Base-by-base conservation (phyloP, 2,888 invertebrate genomes). In the Pyrocoelia pectoralis region DNA sequence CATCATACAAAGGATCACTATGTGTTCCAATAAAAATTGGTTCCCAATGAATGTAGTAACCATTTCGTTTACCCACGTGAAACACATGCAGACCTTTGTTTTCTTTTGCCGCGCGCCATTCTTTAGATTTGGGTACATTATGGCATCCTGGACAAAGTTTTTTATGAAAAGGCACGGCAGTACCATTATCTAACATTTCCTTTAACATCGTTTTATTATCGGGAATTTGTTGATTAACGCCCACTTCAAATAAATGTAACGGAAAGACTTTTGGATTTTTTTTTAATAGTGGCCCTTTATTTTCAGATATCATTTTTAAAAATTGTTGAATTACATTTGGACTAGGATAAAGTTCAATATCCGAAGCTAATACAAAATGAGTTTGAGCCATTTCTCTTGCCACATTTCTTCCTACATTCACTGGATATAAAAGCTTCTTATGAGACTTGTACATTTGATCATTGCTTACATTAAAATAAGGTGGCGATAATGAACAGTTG, bases 21-120 rank as follows among this genome's bases (percentile, higher is more conserved):
- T 95, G 91, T 0, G 95, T 95, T 13, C 96, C 95, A 64, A 97
- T 94, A 76, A 92, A 96, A 72, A 96, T 95, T 8, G 96, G 96
- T 82, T 96, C 96, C 96, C 96, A 96, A 79, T 93, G 92, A 24
- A 91, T 85, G 78, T 87, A 92, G 73, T 88, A 87, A 10, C 92
- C 92, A 18, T 86, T 88, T 51, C 94, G 85, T 76, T 95, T 95
- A 24, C 94, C 94, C 10, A 90, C 89, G 80, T 94, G 91, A 79
- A 94, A 95, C 64, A 95, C 89, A 72, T 90, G 89, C 76, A 95
- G 77, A 77, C 88, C 87, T 65, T 84, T 84, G 2, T 90, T 90
- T 80, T 92, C 90, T 61, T 86, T 84, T 1, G 90, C 88, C 33
- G 86, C 85, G 81, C 91, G 89, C 95, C 95, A 95, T 76, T 94